Conservation (phyloP, 2,888 invertebrate genomes). For the Drosophila eohydei region DNA sequence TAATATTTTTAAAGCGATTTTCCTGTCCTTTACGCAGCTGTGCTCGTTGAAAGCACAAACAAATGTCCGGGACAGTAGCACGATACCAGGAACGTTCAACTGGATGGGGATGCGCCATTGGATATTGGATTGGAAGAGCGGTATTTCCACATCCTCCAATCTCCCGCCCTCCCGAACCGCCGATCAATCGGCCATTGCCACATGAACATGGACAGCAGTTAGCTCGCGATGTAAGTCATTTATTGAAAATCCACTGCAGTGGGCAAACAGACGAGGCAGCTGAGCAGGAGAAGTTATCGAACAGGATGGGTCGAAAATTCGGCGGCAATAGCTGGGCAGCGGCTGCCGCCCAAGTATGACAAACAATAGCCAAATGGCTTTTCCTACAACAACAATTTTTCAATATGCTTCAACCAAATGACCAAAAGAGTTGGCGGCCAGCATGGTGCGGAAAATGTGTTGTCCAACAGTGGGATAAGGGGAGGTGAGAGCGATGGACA, state of each 20-base stretch:
- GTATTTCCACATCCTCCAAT: neutral
- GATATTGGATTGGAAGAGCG: slow-evolving; percentile 11
- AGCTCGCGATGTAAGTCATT: slow-evolving; percentile 71
- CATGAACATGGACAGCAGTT: slow-evolving; percentile 49
- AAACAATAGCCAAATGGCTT: slow-evolving; percentile 78
- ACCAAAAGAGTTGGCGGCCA: slow-evolving; percentile 59
- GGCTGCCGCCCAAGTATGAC: slow-evolving; percentile 64
- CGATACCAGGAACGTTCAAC: slow-evolving; percentile 7
- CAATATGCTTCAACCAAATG: slow-evolving; percentile 72
- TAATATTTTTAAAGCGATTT: slow-evolving; percentile 76
- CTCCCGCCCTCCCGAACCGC: neutral
- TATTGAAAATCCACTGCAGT: slow-evolving; percentile 70
- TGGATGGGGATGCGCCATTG: slow-evolving; percentile 1
- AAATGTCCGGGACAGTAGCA: slow-evolving; percentile 24
- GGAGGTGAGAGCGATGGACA: neutral
- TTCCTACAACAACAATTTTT: slow-evolving; percentile 75
- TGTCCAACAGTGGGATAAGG: neutral
- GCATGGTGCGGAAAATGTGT: slow-evolving; percentile 31
- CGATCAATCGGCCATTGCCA: slow-evolving; percentile 3
- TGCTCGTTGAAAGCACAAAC: slow-evolving; percentile 74
- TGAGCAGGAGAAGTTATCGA: no score
- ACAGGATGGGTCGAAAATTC: slow-evolving; percentile 5
- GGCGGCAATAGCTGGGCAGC: slow-evolving; percentile 4
- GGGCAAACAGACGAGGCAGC: neutral
- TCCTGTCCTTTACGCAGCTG: slow-evolving; percentile 65